These are phyloP conservation scores for Podarcis muralis DNA, from an alignment of 2,113 vertebrate species.

Conservation along the genomic window DNA sequence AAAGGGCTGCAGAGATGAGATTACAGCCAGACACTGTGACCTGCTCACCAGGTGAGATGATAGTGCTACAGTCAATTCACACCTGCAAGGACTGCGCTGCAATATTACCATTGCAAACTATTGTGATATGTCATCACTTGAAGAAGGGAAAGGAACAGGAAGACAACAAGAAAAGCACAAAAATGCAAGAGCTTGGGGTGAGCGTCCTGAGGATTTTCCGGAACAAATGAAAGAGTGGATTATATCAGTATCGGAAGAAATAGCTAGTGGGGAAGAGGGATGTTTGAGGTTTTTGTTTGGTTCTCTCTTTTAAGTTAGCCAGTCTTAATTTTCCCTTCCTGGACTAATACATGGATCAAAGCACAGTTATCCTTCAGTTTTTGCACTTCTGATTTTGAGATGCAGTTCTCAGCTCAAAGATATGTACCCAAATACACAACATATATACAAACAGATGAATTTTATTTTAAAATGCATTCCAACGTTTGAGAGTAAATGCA, in stretches of 20 bases:
- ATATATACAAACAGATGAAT: too few species aligned
- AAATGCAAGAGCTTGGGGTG: not conserved
- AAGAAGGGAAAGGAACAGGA: not conserved
- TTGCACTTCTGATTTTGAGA: too few species aligned
- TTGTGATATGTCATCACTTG: not conserved
- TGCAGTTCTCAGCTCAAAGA: too few species aligned
- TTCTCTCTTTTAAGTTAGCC: not conserved
- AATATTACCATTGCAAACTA: not conserved
- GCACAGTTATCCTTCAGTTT: not conserved
- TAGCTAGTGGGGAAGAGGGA: not conserved
- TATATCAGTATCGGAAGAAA: not conserved
- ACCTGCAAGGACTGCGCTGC: not conserved
- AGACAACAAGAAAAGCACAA: not conserved
- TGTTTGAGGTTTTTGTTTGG: not conserved
- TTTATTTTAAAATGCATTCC: too few species aligned
- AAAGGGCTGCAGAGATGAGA: not conserved
- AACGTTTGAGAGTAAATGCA: too few species aligned
- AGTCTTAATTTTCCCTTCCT: not conserved
- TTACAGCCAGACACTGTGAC: not conserved
- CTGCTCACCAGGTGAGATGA: not conserved
- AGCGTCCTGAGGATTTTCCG: not conserved
- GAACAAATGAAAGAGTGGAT: not conserved
- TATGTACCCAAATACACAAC: too few species aligned
- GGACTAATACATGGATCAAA: not conserved
- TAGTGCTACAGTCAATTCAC: not conserved